phyloP scores from a whole-genome alignment of 92 coral and sea anemone genomes.

The Phenganax stokvisi region DNA sequence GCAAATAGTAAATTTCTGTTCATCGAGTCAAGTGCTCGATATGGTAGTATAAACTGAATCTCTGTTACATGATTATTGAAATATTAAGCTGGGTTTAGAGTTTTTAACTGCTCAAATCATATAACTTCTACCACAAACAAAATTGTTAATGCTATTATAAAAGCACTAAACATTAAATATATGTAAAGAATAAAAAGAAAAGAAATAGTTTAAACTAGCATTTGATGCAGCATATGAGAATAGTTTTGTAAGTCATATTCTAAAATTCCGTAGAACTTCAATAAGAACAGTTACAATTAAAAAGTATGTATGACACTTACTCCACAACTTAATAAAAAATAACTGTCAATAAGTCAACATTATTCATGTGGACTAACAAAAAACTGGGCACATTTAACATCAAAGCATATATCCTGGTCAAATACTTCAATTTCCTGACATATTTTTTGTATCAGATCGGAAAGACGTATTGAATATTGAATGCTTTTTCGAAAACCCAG shows the following conservation, averaged over 20 bases:
- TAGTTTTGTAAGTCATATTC: neutral
- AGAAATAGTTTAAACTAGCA: too few species aligned
- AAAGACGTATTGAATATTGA: slow-evolving; percentile 21
- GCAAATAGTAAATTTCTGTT: too few species aligned
- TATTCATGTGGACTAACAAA: neutral
- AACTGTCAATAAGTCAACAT: neutral
- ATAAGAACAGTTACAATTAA: neutral
- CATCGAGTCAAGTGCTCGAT: too few species aligned
- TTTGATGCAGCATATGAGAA: neutral
- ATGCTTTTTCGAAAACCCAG: neutral
- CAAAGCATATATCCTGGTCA: neutral
- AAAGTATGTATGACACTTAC: neutral
- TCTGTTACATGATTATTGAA: neutral
- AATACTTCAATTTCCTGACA: slow-evolving; percentile 19
- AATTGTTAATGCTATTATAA: neutral
- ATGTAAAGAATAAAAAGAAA: neutral
- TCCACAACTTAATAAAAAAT: neutral
- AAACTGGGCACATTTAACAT: neutral
- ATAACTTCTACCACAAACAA: slow-evolving; percentile 3
- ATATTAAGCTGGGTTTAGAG: neutral
- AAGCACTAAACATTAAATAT: neutral
- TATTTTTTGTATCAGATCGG: neutral
- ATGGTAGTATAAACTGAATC: too few species aligned
- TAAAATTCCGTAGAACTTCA: neutral
- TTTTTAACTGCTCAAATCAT: neutral